These are phyloP conservation scores for Drosophila kohkoa DNA, from an alignment of 1,140 invertebrate genomes.

Conservation along the genomic window DNA sequence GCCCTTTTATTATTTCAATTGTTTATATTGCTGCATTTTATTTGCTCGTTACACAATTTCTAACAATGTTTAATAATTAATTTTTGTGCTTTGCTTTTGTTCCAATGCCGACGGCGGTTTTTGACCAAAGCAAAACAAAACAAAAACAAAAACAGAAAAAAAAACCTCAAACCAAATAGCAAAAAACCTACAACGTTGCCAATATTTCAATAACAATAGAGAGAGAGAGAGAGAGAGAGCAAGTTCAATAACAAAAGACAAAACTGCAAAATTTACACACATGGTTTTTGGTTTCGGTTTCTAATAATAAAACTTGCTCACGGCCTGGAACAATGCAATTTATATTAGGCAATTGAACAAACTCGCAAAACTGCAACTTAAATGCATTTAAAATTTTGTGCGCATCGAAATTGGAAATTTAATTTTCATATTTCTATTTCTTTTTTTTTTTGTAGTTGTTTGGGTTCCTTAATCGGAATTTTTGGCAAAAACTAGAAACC, in stretches of 20 bases:
- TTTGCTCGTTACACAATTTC: slow-evolving; percentile 55
- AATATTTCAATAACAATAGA: slow-evolving; percentile 44
- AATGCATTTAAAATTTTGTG: slow-evolving; percentile 43
- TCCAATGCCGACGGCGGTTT: slow-evolving; percentile 54
- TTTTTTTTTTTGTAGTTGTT: slow-evolving; percentile 12
- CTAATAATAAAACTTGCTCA: slow-evolving; percentile 69
- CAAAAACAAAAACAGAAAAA: no score
- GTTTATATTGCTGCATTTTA: slow-evolving; percentile 54
- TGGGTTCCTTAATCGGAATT: slow-evolving; percentile 7
- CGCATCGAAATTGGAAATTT: slow-evolving; percentile 35
- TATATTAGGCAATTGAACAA: slow-evolving; percentile 62
- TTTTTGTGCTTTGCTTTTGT: slow-evolving; percentile 71
- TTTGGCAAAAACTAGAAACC: slow-evolving; percentile 15
- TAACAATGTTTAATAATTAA: slow-evolving; percentile 74
- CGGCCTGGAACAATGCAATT: slow-evolving; percentile 56
- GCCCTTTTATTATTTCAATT: slow-evolving; percentile 12
- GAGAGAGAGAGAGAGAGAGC: not conserved
- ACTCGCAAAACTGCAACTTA: slow-evolving; percentile 43
- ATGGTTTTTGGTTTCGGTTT: slow-evolving; percentile 57
- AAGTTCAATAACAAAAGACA: slow-evolving; percentile 36
- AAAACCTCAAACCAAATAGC: not conserved
- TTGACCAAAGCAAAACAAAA: not conserved
- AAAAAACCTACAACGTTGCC: slow-evolving; percentile 28
- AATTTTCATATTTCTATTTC: slow-evolving; percentile 25
- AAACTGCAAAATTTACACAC: slow-evolving; percentile 7